Conservation (phyloP, 2,113 vertebrate species). For the Arothron firmamentum region DNA sequence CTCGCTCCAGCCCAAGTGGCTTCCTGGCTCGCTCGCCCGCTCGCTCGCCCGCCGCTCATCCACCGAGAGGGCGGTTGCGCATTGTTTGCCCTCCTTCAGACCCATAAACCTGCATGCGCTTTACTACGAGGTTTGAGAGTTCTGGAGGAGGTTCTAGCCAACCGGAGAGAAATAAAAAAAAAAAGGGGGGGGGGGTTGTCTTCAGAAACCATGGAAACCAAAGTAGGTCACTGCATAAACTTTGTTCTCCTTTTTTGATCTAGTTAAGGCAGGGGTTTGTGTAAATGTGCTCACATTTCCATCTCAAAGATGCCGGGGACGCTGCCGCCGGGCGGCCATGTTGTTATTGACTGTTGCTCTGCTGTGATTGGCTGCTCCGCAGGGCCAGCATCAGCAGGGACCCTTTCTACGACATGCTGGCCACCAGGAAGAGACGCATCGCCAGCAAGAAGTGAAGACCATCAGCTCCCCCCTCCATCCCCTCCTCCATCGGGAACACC, state of each 20-base stretch:
- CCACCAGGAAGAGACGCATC: constrained; percentile 94
- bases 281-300: constrained; percentile 69
- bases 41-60: constrained; percentile 20
- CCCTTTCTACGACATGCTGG: constrained; percentile 98
- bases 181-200: constrained; percentile 27
- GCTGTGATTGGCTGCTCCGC: constrained; percentile 54
- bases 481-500: constrained; percentile 25
- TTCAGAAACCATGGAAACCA: constrained; percentile 78
- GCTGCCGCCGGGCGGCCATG: constrained; percentile 49
- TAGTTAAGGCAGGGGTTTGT: constrained; percentile 67
- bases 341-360: constrained; percentile 55
- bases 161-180: constrained; percentile 19
- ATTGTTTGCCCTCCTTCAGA: constrained; percentile 40
- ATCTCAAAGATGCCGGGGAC: constrained; percentile 71
- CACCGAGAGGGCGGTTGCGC: background rate
- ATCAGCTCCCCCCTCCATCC: constrained; percentile 12
- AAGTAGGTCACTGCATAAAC: constrained; percentile 76
- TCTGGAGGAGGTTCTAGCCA: constrained; percentile 47
- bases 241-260: constrained; percentile 56
- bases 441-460: constrained; percentile 92
- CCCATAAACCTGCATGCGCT: constrained; percentile 35
- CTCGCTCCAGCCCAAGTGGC: constrained; percentile 52
- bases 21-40: constrained; percentile 53
- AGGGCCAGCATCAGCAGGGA: constrained; percentile 98
- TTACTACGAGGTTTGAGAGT: constrained; percentile 30